phyloP scores from a whole-genome alignment of 2,888 invertebrate genomes.

The Andricus curvator region DNA sequence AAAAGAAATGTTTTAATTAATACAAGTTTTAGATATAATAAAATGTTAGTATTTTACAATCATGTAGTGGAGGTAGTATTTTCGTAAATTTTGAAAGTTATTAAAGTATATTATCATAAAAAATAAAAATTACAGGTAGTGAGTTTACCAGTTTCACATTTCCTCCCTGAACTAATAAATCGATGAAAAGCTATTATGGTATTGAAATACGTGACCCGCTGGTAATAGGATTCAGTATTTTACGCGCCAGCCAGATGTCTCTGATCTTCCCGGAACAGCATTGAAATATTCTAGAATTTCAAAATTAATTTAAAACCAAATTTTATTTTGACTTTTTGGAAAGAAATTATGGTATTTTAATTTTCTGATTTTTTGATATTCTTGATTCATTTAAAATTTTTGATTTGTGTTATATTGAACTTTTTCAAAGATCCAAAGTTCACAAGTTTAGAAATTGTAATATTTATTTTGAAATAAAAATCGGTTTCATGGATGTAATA shows the following conservation, averaged over 20 bases:
- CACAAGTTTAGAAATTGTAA: no score
- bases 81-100: background rate
- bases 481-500: no score
- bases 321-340: no score
- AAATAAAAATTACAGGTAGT: background rate
- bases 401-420: no score
- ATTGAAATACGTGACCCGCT: background rate
- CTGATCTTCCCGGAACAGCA: background rate
- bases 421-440: no score
- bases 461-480: no score
- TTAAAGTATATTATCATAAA: background rate
- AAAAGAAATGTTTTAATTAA: background rate
- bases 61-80: background rate
- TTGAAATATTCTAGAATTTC: background rate
- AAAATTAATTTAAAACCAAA: no score
- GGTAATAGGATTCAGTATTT: background rate
- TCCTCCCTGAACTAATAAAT: background rate
- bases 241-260: background rate
- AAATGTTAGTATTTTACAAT: background rate
- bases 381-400: no score
- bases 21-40: background rate
- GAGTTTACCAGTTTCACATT: background rate
- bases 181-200: background rate
- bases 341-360: no score
- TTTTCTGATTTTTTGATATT: no score